Base-by-base conservation (phyloP, 1,140 invertebrate species). In the Drosophila ambigua region DNA sequence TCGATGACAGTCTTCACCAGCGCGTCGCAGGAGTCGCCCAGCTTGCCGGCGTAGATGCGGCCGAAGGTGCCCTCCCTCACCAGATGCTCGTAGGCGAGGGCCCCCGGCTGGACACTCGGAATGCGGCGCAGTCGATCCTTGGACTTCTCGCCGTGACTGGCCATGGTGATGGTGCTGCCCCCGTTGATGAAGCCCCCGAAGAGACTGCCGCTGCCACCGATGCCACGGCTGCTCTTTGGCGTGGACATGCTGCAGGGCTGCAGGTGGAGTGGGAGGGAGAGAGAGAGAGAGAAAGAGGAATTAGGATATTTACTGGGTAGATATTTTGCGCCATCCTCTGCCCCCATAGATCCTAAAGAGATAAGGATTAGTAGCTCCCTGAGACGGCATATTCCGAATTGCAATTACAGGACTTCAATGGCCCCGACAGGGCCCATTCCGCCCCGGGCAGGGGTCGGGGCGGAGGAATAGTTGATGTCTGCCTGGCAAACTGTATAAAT, bases 1-100 rank as follows among this genome's bases (percentile, higher is more conserved):
- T 97, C 97, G 96, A 93, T 63, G 93, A 94, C 96, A 26, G 97
- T 97, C 93, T 98, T 98, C 55, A 98, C 95, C 65, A 96, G 94
- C 24, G 97, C 96, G 59, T 97, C 95, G 83, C 96, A 94, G 6
- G 95, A 94, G 16, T 94, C 94, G 4, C 94, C 95, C 78, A 96
- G 92, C 35, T 94, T 94, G 31, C 96, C 97, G 71, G 94, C 94
- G 84, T 96, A 97, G 35, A 97, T 94, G 69, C 94, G 94, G 2
- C 97, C 96, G 82, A 97, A 98, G 49, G 96, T 97, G 16, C 97
- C 97, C 93, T 96, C 95, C 72, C 95, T 95, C 0, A 95, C 93
- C 9, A 96, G 88, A 43, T 94, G 94, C 62, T 95, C 93, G 35
- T 95, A 93, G 44, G 93, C 93, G 23, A 96, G 93, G 28, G 94